A percentile compares a stretch with the other conserved stretches of the same genome.
Evolutionary conservation across 2,113 vertebrate species (phyloP).

Genomic region (Deroptyus accipitrinus): DNA sequence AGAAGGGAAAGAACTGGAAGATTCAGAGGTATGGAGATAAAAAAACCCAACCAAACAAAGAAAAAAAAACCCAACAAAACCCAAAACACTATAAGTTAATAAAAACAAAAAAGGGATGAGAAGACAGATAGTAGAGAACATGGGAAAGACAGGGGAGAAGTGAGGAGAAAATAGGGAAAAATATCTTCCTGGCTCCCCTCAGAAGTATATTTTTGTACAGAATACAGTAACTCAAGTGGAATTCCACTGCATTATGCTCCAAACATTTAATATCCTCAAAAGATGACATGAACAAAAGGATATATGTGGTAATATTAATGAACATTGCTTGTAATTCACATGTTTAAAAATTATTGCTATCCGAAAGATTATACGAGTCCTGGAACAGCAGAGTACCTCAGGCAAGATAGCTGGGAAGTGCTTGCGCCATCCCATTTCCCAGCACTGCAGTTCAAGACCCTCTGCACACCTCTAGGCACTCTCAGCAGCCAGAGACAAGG

Average conservation of each 20-base stretch:
- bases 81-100: not conserved
- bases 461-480: not conserved
- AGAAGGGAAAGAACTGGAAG: not conserved
- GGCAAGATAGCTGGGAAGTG: not conserved
- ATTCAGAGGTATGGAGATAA: not conserved
- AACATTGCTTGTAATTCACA: not conserved
- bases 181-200: not conserved
- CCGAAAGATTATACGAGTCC: not conserved
- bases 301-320: not conserved
- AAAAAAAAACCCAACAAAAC: no score
- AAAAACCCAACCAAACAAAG: not conserved
- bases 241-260: not conserved
- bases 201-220: not conserved
- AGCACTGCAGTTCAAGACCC: not conserved
- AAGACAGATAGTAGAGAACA: not conserved
- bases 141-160: rapidly evolving
- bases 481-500: not conserved
- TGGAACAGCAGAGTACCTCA: not conserved
- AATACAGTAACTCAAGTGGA: not conserved
- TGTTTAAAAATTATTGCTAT: not conserved
- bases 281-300: not conserved
- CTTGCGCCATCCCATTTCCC: not conserved
- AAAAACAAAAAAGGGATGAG: not conserved
- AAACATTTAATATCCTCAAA: not conserved
- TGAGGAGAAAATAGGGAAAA: not conserved